Conservation (phyloP, 2,888 invertebrate species). For the Leptarthrus brevirostris region DNA sequence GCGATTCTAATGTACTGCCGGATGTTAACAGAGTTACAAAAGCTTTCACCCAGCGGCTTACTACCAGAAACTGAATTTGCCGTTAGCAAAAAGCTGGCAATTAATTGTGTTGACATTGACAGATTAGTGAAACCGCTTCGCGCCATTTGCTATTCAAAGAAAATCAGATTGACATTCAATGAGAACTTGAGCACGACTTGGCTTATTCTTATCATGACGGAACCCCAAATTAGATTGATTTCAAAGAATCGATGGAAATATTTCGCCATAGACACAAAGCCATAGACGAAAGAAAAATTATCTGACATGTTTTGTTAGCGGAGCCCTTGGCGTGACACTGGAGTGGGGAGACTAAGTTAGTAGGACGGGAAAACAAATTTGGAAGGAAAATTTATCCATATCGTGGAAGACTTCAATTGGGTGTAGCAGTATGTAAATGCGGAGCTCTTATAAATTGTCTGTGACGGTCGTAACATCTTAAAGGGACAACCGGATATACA, state of each 20-base stretch:
- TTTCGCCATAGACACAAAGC: conserved; percentile 21
- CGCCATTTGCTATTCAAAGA: conserved; percentile 41
- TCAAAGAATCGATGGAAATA: conserved; percentile 24
- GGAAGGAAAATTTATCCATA: too few relatives aligned
- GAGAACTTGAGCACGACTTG: conserved; percentile 10
- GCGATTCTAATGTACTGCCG: conserved; percentile 18
- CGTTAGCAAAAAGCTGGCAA: conserved; percentile 27
- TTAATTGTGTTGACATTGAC: conserved; percentile 50
- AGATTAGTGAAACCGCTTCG: conserved; percentile 49
- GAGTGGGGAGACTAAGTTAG: neutral
- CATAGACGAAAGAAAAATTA: conserved; percentile 30
- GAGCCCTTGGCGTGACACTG: conserved; percentile 11
- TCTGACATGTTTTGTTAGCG: conserved; percentile 34
- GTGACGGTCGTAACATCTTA: too few relatives aligned
- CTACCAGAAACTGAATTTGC: conserved; percentile 29
- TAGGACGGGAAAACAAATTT: too few relatives aligned
- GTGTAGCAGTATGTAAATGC: too few relatives aligned
- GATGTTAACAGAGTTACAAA: conserved; percentile 19
- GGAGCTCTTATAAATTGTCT: too few relatives aligned
- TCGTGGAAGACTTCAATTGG: too few relatives aligned
- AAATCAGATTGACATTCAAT: conserved; percentile 40
- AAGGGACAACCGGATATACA: too few relatives aligned
- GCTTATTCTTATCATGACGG: conserved; percentile 22
- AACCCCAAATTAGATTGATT: conserved; percentile 42
- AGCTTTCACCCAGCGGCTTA: neutral